Evolutionary conservation across 2,797 vertebrate species (phyloP).

Genomic region (Sebastes jordani): DNA sequence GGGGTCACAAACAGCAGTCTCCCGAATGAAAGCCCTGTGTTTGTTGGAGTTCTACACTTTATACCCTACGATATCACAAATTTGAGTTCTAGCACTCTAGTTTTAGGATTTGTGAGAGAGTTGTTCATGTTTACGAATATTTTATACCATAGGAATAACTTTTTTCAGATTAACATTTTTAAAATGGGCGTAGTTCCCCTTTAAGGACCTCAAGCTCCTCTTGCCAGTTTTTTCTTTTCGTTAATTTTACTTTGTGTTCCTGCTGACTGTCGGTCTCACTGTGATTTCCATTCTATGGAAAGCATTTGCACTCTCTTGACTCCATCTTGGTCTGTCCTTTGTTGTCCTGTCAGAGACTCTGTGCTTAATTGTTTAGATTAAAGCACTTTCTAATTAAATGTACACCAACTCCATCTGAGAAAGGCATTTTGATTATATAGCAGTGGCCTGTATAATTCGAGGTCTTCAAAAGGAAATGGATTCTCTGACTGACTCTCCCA

Average conservation of each 20-base stretch:
- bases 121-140: too few relatives aligned
- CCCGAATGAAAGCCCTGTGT: too few relatives aligned
- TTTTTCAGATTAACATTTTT: too few relatives aligned
- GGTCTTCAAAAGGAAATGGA: slow-evolving; percentile 35
- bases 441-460: slow-evolving; percentile 37
- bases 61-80: too few relatives aligned
- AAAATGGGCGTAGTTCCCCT: too few relatives aligned
- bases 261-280: slow-evolving; percentile 1
- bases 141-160: too few relatives aligned
- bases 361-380: slow-evolving; percentile 47
- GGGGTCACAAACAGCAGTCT: too few relatives aligned
- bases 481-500: slow-evolving; percentile 21
- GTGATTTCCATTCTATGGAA: slow-evolving; percentile 6
- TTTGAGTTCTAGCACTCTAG: too few relatives aligned
- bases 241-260: neutral
- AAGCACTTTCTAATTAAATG: slow-evolving; percentile 45
- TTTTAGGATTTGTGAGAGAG: too few relatives aligned
- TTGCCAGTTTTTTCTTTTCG: neutral
- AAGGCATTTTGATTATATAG: slow-evolving; percentile 44
- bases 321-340: slow-evolving; percentile 35
- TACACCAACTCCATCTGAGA: slow-evolving; percentile 19
- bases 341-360: slow-evolving; percentile 28
- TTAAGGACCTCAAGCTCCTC: neutral
- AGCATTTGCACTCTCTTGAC: slow-evolving; percentile 20
- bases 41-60: too few relatives aligned